Evolutionary conservation across 2,888 invertebrate species (phyloP).

Genomic region (Eristalis tenax): DNA sequence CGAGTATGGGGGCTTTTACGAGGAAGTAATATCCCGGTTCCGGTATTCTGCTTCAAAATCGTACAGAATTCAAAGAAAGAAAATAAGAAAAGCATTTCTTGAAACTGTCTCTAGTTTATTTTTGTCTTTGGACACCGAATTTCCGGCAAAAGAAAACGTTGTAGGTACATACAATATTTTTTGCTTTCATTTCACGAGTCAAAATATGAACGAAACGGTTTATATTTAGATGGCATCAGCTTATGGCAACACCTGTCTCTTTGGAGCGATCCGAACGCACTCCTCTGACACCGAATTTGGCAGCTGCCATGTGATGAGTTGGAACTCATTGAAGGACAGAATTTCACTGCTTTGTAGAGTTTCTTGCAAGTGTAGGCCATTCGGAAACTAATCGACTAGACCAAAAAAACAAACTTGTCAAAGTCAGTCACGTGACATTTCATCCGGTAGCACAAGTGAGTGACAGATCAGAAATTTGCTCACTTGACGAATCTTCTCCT

Average conservation of each 20-base stretch:
- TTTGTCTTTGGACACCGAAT: conserved; percentile 11
- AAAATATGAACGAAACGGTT: conserved; percentile 1
- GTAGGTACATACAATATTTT: too few species aligned
- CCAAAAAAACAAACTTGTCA: too few species aligned
- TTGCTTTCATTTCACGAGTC: conserved; percentile 4
- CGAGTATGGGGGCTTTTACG: conserved; percentile 28
- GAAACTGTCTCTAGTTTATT: conserved; percentile 20
- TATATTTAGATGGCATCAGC: not conserved
- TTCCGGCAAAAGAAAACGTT: conserved; percentile 2
- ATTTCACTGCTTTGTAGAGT: not conserved
- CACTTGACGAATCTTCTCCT: too few species aligned
- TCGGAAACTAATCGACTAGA: too few species aligned
- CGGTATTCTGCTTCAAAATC: conserved; percentile 30
- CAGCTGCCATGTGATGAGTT: not conserved
- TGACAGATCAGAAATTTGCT: too few species aligned
- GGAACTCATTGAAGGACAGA: too few species aligned
- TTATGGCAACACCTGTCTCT: not conserved
- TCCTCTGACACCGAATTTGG: not conserved
- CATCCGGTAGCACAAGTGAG: too few species aligned
- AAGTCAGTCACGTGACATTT: too few species aligned
- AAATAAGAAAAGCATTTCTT: not conserved
- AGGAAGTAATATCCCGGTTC: conserved; percentile 54
- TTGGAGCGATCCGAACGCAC: not conserved
- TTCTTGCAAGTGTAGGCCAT: not conserved
- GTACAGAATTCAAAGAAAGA: conserved; percentile 12